These are phyloP conservation scores for Octonoba sinensis DNA, from an alignment of 2,888 invertebrate species.

Conservation along the genomic window DNA sequence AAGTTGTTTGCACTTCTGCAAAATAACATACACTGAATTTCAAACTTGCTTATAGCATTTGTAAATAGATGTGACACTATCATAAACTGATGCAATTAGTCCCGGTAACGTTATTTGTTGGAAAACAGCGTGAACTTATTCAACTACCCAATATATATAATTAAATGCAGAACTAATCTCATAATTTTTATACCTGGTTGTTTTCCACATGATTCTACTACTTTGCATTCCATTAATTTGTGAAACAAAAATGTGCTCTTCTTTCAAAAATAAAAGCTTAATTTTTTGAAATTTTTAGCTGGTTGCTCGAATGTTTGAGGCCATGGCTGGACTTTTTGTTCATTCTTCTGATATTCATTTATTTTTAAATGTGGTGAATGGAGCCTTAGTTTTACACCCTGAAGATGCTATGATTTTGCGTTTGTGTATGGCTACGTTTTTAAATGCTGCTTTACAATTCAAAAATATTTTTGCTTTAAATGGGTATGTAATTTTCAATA, in stretches of 20 bases:
- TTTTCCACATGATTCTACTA: neutral
- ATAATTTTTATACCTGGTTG: too few species aligned
- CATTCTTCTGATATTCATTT: constrained; percentile 97
- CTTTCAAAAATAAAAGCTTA: neutral
- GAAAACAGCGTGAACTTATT: too few species aligned
- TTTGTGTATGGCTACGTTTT: constrained; percentile 96
- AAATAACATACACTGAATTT: too few species aligned
- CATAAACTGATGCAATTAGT: too few species aligned
- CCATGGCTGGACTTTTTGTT: constrained; percentile 97
- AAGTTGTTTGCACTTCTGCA: too few species aligned
- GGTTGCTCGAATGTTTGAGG: constrained; percentile 96
- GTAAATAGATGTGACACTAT: too few species aligned
- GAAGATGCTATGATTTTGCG: constrained; percentile 96
- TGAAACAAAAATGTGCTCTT: neutral
- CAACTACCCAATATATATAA: too few species aligned
- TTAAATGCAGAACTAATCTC: too few species aligned
- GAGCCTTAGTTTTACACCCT: constrained; percentile 94
- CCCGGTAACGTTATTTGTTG: too few species aligned
- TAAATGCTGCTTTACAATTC: constrained; percentile 97
- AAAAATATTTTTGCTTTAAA: constrained; percentile 98
- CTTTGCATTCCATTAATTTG: neutral
- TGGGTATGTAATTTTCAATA: constrained; percentile 76
- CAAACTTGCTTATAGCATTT: too few species aligned
- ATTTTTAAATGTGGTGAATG: constrained; percentile 97
- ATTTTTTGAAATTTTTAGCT: constrained; percentile 71